phyloP scores from a whole-genome alignment of 2,797 vertebrate genomes.

The Smutsia temminckii region DNA sequence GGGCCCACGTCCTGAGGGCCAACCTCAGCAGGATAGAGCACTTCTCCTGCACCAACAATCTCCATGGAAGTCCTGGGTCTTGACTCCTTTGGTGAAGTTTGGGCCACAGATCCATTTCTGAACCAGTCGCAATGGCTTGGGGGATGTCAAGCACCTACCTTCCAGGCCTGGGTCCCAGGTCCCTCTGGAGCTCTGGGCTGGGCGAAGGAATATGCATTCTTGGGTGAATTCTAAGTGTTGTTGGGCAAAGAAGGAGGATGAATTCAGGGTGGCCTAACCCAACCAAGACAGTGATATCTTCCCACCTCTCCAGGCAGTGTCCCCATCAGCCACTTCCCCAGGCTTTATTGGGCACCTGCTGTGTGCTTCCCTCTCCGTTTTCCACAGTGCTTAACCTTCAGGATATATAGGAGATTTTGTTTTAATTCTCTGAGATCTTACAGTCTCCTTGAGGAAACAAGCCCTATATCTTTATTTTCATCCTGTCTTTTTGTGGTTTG shows the following conservation, averaged over 20 bases:
- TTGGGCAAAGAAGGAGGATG: not conserved
- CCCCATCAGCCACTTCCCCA: not conserved
- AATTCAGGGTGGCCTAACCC: not conserved
- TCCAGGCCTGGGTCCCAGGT: not conserved
- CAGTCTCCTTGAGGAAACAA: not conserved
- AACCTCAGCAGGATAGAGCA: too few relatives aligned
- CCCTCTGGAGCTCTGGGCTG: not conserved
- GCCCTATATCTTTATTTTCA: not conserved
- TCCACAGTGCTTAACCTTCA: not conserved
- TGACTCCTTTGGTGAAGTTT: rapidly evolving
- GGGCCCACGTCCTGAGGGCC: not conserved
- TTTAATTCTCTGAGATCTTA: not conserved
- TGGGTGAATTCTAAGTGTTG: not conserved
- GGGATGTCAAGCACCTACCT: rapidly evolving
- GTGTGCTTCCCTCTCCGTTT: not conserved
- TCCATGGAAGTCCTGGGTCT: not conserved
- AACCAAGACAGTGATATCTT: rapidly evolving
- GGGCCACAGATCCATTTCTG: not conserved
- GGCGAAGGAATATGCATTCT: not conserved
- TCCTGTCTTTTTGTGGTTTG: not conserved
- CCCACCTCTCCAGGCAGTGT: not conserved
- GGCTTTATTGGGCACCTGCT: not conserved
- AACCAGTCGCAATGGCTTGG: not conserved
- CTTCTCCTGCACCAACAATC: not conserved
- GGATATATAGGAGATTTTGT: too few relatives aligned